phyloP scores from a whole-genome alignment of 2,888 invertebrate genomes.

The Metallyticus violacea region DNA sequence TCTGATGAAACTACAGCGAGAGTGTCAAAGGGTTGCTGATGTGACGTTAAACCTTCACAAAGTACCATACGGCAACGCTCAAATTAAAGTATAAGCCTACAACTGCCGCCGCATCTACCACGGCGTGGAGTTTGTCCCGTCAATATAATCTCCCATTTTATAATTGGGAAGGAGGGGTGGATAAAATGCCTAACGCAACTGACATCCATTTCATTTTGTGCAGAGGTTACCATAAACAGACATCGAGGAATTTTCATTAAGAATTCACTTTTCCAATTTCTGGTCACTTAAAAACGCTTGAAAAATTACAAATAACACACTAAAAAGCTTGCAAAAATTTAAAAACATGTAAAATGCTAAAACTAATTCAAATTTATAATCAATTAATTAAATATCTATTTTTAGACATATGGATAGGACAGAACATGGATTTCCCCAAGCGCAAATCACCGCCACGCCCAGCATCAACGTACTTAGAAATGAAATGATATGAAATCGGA shows the following conservation, averaged over 20 bases:
- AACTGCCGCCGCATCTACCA: neutral
- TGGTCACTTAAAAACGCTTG: too few species aligned
- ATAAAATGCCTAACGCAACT: neutral
- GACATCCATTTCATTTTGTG: neutral
- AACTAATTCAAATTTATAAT: too few species aligned
- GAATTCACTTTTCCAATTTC: too few species aligned
- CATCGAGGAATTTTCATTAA: neutral
- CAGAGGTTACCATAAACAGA: neutral
- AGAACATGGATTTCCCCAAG: too few species aligned
- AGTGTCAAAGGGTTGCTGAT: neutral
- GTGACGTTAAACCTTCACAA: neutral
- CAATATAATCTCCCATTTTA: neutral
- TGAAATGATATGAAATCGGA: too few species aligned
- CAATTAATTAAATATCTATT: too few species aligned
- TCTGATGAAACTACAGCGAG: neutral
- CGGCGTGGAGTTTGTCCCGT: neutral
- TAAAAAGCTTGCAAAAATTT: too few species aligned
- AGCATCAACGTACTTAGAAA: too few species aligned
- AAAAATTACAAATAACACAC: too few species aligned
- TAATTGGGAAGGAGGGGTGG: neutral
- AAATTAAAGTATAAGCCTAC: neutral
- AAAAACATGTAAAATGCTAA: too few species aligned
- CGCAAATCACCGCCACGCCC: too few species aligned
- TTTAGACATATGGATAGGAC: too few species aligned
- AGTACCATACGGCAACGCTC: neutral